Percentiles rank a stretch among this genome's conserved stretches.
These are phyloP conservation scores for Parascotia fuliginaria DNA, from an alignment of 2,888 invertebrate genomes.

Conservation along the genomic window DNA sequence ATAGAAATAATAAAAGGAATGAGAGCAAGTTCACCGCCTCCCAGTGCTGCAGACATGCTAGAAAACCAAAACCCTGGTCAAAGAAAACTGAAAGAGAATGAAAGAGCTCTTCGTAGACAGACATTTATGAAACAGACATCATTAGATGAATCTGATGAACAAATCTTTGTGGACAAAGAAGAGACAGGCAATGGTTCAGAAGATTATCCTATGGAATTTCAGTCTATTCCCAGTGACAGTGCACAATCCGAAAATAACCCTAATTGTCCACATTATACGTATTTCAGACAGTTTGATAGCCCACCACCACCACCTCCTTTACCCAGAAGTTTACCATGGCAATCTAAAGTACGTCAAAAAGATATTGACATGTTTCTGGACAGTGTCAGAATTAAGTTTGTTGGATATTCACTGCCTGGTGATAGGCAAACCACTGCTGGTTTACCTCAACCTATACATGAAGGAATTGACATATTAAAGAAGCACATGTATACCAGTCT, in stretches of 20 bases:
- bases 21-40: conserved; percentile 98
- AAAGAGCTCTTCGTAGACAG: conserved; percentile 89
- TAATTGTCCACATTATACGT: conserved; percentile 75
- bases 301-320: conserved; percentile 79
- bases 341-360: conserved; percentile 97
- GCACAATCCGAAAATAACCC: conserved; percentile 69
- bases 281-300: conserved; percentile 77
- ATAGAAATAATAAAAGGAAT: conserved; percentile 96
- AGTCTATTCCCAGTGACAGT: conserved; percentile 76
- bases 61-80: conserved; percentile 94
- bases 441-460: conserved; percentile 98
- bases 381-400: conserved; percentile 96
- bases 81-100: conserved; percentile 82
- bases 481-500: conserved; percentile 97
- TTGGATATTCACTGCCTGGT: conserved; percentile 95
- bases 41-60: conserved; percentile 94
- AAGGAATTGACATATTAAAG: conserved; percentile 96
- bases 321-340: conserved; percentile 94
- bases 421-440: conserved; percentile 97
- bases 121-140: conserved; percentile 97
- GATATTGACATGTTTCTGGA: conserved; percentile 97
- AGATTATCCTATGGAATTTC: conserved; percentile 87
- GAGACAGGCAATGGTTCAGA: conserved; percentile 87
- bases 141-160: conserved; percentile 91
- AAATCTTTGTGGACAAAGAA: conserved; percentile 90